Evolutionary conservation across 1,140 invertebrate species (phyloP), one percentile per base, ranked within the genome.

Genomic region (Halesus radiatus): DNA sequence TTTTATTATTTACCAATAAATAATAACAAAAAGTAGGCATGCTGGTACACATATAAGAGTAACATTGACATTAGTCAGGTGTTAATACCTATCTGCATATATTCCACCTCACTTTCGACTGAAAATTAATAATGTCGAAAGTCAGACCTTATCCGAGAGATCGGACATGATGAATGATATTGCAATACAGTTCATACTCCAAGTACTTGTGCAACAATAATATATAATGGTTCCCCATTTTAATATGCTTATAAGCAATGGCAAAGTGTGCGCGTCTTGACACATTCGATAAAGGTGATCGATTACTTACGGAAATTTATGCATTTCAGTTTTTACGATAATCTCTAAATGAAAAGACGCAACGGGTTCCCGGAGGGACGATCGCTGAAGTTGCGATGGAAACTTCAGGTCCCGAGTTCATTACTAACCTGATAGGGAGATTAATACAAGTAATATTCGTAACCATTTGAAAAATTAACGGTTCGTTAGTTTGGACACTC

Each of bases 221-320:
- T 18, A 20, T 60, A 60, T 60, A 60, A 60, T 23, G 56, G 16
- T 23, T 60, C 16, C 23, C 56, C 56, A 60, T 60, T 60, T 22
- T 60, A 60, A 60, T 60, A 13, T 18, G 56, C 18, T n/a, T 18
- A 60, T 60, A 60, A 60, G 56, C 70, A 73, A 73, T 23, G 26
- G 70, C 50, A 10, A 16, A 73, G 32, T 53, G 77, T 53, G 50
- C 32, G 52, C 66, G 20, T 74, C 72, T 45, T 32, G 56, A 60
- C 68, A 22, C 8, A 20, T 68, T 23, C 70, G 56, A 62, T 62
- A 74, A 74, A 58, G 20, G 70, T 80, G 78, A 80, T 80, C 78
- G 78, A 80, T 80, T 73, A 75, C 70, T 37, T 75, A 70, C 70
- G 70, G 78, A 80, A 75, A 75, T 60, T 45, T 22, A 20, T 45